These are phyloP conservation scores for Ormyrus nitidulus DNA, from an alignment of 2,888 invertebrate species.

Conservation along the genomic window DNA sequence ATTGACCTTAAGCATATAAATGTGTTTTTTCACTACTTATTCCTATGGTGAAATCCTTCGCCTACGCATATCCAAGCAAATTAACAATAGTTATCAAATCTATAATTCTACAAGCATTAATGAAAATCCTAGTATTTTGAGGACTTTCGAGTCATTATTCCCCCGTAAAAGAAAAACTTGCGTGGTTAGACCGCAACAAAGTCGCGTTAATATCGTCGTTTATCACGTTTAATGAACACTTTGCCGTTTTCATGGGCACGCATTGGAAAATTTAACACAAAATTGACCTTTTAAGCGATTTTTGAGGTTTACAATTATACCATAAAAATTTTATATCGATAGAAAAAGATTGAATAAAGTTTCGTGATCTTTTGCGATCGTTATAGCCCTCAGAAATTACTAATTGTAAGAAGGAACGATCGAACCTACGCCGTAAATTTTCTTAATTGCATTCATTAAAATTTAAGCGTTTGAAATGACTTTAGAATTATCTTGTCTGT, in stretches of 20 bases:
- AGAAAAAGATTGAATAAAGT: background rate
- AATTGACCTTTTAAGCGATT: slow-evolving; percentile 12
- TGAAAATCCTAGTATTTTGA: background rate
- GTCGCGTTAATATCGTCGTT: slow-evolving; percentile 7
- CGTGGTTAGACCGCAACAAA: slow-evolving; percentile 7
- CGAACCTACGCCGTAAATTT: slow-evolving; percentile 9
- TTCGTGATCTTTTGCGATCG: background rate
- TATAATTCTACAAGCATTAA: background rate
- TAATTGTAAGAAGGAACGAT: background rate
- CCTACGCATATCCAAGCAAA: background rate
- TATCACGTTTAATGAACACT: background rate
- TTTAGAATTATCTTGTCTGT: slow-evolving; percentile 20
- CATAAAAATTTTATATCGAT: background rate
- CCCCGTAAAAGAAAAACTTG: slow-evolving; percentile 1
- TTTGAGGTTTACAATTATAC: background rate
- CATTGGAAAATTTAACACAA: slow-evolving; percentile 6
- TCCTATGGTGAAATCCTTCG: background rate
- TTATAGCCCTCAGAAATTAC: background rate
- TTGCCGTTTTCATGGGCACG: no score
- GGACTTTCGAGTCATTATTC: slow-evolving; percentile 20
- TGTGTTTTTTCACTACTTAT: background rate
- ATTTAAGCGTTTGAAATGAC: slow-evolving; percentile 1
- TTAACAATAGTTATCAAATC: background rate
- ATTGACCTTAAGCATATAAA: background rate
- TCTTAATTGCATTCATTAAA: slow-evolving; percentile 16